A percentile compares a stretch with the other conserved stretches of the same genome.
Conservation (phyloP, 2,888 invertebrate species). For the Tipula helvola region DNA sequence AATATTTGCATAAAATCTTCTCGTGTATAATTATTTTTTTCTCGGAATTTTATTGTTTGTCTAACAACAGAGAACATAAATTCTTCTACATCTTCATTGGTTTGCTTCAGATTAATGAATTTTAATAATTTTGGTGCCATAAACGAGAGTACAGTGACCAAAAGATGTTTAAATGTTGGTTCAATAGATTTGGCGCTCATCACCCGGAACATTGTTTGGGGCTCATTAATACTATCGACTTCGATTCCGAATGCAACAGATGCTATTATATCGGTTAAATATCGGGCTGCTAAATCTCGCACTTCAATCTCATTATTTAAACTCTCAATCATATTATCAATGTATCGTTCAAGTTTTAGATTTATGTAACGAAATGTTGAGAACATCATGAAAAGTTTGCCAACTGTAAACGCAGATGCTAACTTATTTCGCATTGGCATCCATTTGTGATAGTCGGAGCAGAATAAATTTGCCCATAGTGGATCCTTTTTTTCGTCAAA, state of each 20-base stretch:
- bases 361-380: constrained; percentile 41
- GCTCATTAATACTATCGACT: constrained; percentile 21
- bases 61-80: constrained; percentile 27
- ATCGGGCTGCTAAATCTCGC: constrained; percentile 24
- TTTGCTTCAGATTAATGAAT: constrained; percentile 17
- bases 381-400: constrained; percentile 46
- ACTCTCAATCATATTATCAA: constrained; percentile 28
- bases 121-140: not conserved
- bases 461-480: constrained; percentile 42
- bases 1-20: constrained; percentile 29
- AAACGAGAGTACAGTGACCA: not conserved
- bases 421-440: constrained; percentile 43
- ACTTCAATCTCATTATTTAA: constrained; percentile 33
- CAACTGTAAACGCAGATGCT: constrained; percentile 46
- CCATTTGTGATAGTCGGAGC: constrained; percentile 44
- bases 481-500: constrained; percentile 42
- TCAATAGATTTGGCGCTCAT: constrained; percentile 26
- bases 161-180: not conserved
- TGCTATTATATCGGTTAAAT: constrained; percentile 28
- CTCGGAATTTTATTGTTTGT: constrained; percentile 24
- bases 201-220: constrained; percentile 21
- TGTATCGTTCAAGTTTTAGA: constrained; percentile 35
- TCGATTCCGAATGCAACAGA: constrained; percentile 29
- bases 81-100: constrained; percentile 19
- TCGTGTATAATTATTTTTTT: constrained; percentile 23